A percentile compares a stretch with the other conserved stretches of the same genome.
These are phyloP conservation scores for Gasteruption jaculator DNA, from an alignment of 2,888 invertebrate genomes.

Conservation along the genomic window DNA sequence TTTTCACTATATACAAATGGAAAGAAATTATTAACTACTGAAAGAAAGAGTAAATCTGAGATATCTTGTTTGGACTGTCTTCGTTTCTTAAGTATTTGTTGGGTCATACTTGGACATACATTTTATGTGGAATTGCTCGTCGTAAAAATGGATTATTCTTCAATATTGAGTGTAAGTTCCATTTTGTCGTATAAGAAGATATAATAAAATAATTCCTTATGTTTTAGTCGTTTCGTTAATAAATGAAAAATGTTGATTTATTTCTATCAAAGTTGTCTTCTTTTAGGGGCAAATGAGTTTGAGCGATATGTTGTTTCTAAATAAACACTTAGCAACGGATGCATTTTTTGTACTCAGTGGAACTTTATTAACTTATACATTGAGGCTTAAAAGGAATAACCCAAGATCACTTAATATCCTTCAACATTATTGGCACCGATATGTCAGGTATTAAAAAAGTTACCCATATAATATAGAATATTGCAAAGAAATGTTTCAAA, in stretches of 20 bases:
- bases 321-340: slow-evolving; percentile 44
- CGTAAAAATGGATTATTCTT: slow-evolving; percentile 33
- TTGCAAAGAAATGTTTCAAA: too few species aligned
- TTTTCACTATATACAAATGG: slow-evolving; percentile 50
- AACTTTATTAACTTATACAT: slow-evolving; percentile 37
- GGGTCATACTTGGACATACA: slow-evolving; percentile 46
- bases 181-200: too few species aligned
- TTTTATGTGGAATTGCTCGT: slow-evolving; percentile 34
- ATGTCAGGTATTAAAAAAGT: too few species aligned
- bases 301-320: slow-evolving; percentile 39
- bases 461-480: too few species aligned
- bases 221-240: too few species aligned
- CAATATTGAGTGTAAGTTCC: too few species aligned
- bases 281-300: slow-evolving; percentile 36
- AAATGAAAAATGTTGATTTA: background rate
- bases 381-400: slow-evolving; percentile 27
- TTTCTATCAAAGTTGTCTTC: background rate
- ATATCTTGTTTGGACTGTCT: slow-evolving; percentile 50
- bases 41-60: slow-evolving; percentile 26
- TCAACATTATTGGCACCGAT: too few species aligned
- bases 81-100: slow-evolving; percentile 46
- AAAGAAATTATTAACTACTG: slow-evolving; percentile 35
- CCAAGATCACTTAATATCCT: too few species aligned
- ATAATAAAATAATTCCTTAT: too few species aligned
- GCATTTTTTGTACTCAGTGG: slow-evolving; percentile 46